phyloP scores from a whole-genome alignment of 2,797 vertebrate genomes.

The Paguma larvata region DNA sequence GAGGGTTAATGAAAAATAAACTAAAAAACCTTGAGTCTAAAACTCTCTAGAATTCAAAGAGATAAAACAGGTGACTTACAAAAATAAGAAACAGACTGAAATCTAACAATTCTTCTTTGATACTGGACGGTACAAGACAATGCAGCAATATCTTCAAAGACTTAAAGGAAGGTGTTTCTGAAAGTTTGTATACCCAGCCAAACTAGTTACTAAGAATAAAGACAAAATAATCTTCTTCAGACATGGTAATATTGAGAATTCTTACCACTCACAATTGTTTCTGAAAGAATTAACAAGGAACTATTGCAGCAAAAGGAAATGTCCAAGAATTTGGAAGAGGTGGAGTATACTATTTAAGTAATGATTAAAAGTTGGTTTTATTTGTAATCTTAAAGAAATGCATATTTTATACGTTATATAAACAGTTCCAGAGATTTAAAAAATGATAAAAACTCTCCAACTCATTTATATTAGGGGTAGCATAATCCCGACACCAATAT shows the following conservation, averaged over 20 bases:
- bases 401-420: background rate
- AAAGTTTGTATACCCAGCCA: background rate
- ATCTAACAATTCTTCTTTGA: background rate
- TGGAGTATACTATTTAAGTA: background rate
- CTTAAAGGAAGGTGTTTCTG: background rate
- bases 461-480: background rate
- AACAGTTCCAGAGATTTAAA: background rate
- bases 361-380: background rate
- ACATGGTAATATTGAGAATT: background rate
- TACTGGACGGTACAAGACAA: background rate
- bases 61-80: background rate
- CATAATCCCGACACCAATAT: background rate
- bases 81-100: background rate
- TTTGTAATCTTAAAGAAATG: slow-evolving; percentile 2
- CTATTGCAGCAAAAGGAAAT: background rate
- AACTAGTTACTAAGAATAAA: background rate
- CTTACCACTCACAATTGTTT: background rate
- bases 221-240: background rate
- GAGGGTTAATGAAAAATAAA: slow-evolving; percentile 52
- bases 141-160: background rate
- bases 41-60: slow-evolving; percentile 5
- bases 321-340: background rate
- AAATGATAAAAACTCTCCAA: background rate
- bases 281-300: slow-evolving; percentile 33
- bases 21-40: slow-evolving; percentile 1